Conservation (phyloP, 2,113 vertebrate species). For the Empidonax traillii region DNA sequence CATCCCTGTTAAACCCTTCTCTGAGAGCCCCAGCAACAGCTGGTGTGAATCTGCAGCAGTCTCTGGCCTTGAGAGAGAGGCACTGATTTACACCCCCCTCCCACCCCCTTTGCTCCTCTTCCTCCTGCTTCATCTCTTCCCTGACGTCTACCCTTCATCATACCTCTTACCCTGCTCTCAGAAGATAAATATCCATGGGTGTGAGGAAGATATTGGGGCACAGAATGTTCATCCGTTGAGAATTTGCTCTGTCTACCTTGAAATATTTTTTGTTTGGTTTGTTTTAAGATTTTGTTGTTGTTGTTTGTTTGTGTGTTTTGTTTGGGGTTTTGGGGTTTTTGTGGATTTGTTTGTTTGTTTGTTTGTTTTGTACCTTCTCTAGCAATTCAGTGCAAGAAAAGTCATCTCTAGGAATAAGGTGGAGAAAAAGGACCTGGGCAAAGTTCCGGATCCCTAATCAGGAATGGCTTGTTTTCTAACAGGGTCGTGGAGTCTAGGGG, state of each 20-base stretch:
- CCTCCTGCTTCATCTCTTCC: not conserved
- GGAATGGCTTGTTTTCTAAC: not conserved
- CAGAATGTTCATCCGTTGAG: not conserved
- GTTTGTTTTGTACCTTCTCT: not conserved
- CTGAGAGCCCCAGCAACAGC: conserved; percentile 3
- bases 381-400: not conserved
- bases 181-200: not conserved
- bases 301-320: not conserved
- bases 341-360: not conserved
- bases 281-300: not conserved
- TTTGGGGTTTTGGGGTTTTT: not conserved
- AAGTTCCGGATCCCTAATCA: not conserved
- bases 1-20: conserved; percentile 8
- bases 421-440: not conserved
- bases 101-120: not conserved
- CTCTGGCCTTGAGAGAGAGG: not conserved
- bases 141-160: not conserved
- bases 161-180: not conserved
- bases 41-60: conserved; percentile 1
- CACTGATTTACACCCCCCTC: not conserved
- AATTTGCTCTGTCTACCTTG: not conserved
- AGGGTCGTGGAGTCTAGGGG: not conserved
- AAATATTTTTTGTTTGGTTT: not conserved
- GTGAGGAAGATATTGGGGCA: not conserved
- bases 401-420: not conserved